These are phyloP conservation scores for Masnerella sp. DNA, from an alignment of 2,888 invertebrate genomes.

Conservation along the genomic window DNA sequence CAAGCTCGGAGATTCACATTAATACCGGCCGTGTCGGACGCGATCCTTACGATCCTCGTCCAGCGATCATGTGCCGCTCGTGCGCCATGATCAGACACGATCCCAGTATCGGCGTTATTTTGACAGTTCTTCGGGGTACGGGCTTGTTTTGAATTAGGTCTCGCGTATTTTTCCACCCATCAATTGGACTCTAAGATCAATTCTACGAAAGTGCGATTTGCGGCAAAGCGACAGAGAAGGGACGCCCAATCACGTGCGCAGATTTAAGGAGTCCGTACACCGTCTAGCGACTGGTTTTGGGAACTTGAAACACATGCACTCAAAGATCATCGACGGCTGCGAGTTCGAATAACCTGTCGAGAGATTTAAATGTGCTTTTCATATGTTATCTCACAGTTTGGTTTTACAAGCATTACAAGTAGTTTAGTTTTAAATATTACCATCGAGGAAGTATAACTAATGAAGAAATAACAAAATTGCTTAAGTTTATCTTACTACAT, in stretches of 20 bases:
- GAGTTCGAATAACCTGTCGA: too few relatives aligned
- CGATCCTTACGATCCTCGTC: slow-evolving; percentile 14
- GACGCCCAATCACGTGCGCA: slow-evolving; percentile 77
- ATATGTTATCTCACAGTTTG: too few relatives aligned
- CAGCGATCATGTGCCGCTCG: neutral
- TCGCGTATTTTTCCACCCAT: slow-evolving; percentile 14
- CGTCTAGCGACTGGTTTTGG: slow-evolving; percentile 72
- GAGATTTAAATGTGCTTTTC: too few relatives aligned
- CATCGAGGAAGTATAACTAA: too few relatives aligned
- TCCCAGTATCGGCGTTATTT: slow-evolving; percentile 48
- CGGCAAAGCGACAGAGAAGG: slow-evolving; percentile 77
- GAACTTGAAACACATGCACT: too few relatives aligned
- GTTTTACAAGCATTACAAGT: too few relatives aligned
- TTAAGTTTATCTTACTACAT: too few relatives aligned
- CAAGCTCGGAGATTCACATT: slow-evolving; percentile 40
- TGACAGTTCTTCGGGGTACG: slow-evolving; percentile 15
- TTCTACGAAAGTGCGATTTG: slow-evolving; percentile 67
- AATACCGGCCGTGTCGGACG: slow-evolving; percentile 21
- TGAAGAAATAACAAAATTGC: too few relatives aligned
- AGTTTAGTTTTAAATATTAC: too few relatives aligned
- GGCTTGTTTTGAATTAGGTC: slow-evolving; percentile 12
- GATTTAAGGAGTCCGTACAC: slow-evolving; percentile 70
- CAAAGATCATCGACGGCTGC: too few relatives aligned
- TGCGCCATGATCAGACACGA: slow-evolving; percentile 2
- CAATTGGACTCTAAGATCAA: slow-evolving; percentile 33